Evolutionary conservation across 1,140 invertebrate species (phyloP), one percentile per base, ranked within the genome.

Genomic region (Idris sp.): DNA sequence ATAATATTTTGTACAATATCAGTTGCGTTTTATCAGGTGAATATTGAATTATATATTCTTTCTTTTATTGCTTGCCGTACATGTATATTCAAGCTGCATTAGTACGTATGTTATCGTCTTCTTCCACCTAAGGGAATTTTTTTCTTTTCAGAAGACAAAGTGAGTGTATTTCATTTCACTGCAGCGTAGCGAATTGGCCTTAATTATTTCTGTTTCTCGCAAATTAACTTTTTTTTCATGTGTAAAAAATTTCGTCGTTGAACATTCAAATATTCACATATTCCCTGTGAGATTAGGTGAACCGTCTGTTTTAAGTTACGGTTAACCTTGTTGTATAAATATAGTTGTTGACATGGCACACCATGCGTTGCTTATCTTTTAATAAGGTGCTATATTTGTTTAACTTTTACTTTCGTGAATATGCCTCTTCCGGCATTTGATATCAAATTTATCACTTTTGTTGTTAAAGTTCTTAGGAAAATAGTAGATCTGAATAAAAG

Each of bases 121-220:
- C 30, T 15, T 10, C 36, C 5, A 31, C 35, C 25, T 28, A 30
- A 25, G 28, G 46, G 46, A 28, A 49, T 62, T 31, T 44, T 46
- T 64, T 13, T 40, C 44, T 64, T 44, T 46, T 19, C 22, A 22
- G 25, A 51, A 31, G 13, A 33, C 43, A 36, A 46, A 49, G 0
- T 10, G 13, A 10, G 15, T 16, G 31, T 18, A 26, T 36, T 46
- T 26, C 30, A 59, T 59, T 44, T 31, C 54, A 36, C 26, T 38
- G 15, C 25, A 44, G 22, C 56, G 35, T 48, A 9, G 19, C 43
- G 31, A 61, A 61, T 61, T 33, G 43, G 8, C n/a, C 33, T 14
- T 30, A 53, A 64, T 64, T 43, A 64, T 44, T 53, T 53, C 48
- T 33, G 28, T 53, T 51, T 36, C 48, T 51, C 26, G 35, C 30